Percentiles rank a stretch among this genome's conserved stretches.
Conservation (phyloP, 2,113 vertebrate species). For the Sorex fumeus region DNA sequence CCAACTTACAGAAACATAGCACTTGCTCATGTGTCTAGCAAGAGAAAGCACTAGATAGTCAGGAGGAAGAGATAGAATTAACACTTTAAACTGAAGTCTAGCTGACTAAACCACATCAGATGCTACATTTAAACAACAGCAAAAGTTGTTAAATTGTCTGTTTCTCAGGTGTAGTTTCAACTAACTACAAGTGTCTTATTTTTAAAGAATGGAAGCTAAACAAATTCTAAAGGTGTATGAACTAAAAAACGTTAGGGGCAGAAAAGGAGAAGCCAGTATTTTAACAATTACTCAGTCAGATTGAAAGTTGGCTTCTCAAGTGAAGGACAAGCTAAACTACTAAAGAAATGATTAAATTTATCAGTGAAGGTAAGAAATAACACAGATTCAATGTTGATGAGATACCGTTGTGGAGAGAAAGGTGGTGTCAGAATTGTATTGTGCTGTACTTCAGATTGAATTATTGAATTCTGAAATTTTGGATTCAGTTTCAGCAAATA, state of each 20-base stretch:
- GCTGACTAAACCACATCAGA: constrained; percentile 33
- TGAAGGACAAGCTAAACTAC: constrained; percentile 21
- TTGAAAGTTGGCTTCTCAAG: neutral
- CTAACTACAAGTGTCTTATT: constrained; percentile 34
- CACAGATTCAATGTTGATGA: constrained; percentile 35
- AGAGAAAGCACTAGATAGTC: neutral
- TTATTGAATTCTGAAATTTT: neutral
- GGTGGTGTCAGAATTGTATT: constrained; percentile 4
- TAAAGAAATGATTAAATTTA: constrained; percentile 42
- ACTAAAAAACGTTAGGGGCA: neutral
- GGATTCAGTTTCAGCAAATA: constrained; percentile 54
- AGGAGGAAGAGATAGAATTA: neutral
- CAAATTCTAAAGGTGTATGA: constrained; percentile 33
- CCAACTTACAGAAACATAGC: neutral
- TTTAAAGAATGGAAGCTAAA: constrained; percentile 57
- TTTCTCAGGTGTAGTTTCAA: constrained; percentile 51
- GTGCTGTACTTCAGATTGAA: constrained; percentile 38
- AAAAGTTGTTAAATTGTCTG: constrained; percentile 19
- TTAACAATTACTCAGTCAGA: constrained; percentile 9
- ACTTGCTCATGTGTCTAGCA: constrained; percentile 43
- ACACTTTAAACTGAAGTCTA: constrained; percentile 33
- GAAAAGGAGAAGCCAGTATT: constrained; percentile 31
- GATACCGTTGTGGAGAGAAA: constrained; percentile 16
- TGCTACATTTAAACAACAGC: constrained; percentile 22
- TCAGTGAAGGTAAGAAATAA: constrained; percentile 32